Base-by-base conservation (phyloP, 2,888 invertebrate genomes). In the Lottia gigantea region DNA sequence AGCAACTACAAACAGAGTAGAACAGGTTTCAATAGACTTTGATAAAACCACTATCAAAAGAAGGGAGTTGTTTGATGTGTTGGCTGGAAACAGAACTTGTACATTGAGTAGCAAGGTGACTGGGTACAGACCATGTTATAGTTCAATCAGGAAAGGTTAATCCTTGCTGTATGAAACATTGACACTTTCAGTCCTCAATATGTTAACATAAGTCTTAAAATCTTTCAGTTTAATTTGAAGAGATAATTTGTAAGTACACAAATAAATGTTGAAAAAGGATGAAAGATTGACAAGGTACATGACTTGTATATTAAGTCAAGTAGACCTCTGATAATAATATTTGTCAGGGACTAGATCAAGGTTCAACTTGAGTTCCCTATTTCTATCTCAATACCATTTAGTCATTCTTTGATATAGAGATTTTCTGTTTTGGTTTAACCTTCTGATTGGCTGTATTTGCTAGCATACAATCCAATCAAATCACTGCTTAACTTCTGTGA, bases 251-350 rank as follows among this genome's bases (percentile, higher is more conserved):
- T 12, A 55, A 23, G 55, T 23, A 23, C 19, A 55, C 55, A 55
- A 23, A 23, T 8, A 23, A 55, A 55, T 55, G 55, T 55, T 55
- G 55, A 23, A 23, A n/a, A 23, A 23, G 19, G 55, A 55, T 55
- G 12, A 55, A 55, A 55, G 23, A 55, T 23, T 55, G 55, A 55
- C 55, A 55, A 55, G 55, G 55, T 55, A 55, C 55, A 55, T 23
- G 55, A 55, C 55, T 55, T 23, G 40, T 40, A 11, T 40, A 40
- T 40, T 40, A 40, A 40, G 6, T 40, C 40, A 40, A 40, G 40
- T 40, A 11, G 40, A 40, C 40, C 40, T 40, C 11, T 8, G 40
- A 40, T 40, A 40, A 40, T 8, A 40, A 40, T 40, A 40, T 40
- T 40, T 40, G 40, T 40, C 11, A 4, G 7, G 40, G 40, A 40